Evolutionary conservation across 2,797 vertebrate genomes (phyloP).

Genomic region (Schizopygopsis pylzovi): DNA sequence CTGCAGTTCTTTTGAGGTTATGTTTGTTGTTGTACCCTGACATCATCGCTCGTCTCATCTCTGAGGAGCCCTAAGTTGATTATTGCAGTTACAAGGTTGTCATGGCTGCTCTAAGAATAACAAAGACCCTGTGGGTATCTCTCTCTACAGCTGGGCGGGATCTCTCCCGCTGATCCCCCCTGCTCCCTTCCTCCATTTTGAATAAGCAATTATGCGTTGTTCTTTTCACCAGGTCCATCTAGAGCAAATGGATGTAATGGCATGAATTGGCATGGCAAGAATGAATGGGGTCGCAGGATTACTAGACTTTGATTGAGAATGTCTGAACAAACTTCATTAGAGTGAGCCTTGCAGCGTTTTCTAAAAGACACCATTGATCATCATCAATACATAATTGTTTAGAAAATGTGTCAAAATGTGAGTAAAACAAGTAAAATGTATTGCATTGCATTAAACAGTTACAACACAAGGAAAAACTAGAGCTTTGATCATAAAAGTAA

Average conservation of each 20-base stretch:
- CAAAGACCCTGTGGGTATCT: conserved; percentile 64
- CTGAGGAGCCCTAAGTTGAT: conserved; percentile 72
- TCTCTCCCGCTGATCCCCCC: not conserved
- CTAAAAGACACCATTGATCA: conserved; percentile 22
- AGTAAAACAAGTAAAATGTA: not conserved
- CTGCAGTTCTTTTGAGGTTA: conserved; percentile 26
- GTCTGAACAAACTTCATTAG: conserved; percentile 57
- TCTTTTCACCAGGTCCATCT: conserved; percentile 48
- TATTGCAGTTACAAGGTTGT: conserved; percentile 75
- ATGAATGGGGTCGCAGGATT: conserved; percentile 56
- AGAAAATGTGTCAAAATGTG: not conserved
- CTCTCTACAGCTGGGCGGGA: not conserved
- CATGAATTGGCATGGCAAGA: conserved; percentile 50
- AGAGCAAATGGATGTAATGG: conserved; percentile 47
- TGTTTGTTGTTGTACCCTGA: not conserved
- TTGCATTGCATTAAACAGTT: not conserved
- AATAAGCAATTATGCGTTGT: conserved; percentile 51
- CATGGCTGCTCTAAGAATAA: conserved; percentile 68
- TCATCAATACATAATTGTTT: not conserved
- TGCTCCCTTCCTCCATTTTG: not conserved
- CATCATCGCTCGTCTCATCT: conserved; percentile 11
- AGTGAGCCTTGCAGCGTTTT: conserved; percentile 50
- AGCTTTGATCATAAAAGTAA: not conserved
- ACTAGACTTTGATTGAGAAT: conserved; percentile 40
- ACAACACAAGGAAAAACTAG: not conserved